Evolutionary conservation across 2,113 vertebrate species (phyloP).

Genomic region (Channa maculata): DNA sequence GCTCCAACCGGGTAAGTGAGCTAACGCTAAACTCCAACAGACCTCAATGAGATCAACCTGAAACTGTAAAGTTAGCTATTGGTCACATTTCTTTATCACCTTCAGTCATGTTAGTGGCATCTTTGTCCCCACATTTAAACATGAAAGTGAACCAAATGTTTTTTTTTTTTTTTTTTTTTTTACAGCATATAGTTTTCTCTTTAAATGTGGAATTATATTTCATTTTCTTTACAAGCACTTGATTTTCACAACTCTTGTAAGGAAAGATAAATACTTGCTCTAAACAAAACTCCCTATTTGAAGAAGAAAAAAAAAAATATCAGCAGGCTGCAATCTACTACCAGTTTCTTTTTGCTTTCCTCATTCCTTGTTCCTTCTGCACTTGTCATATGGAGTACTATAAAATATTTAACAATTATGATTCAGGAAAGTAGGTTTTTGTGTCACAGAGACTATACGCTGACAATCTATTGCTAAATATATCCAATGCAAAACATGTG

Average conservation of each 20-base stretch:
- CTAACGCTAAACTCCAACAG: too few species aligned
- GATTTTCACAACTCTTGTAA: background rate
- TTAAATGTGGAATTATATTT: too few species aligned
- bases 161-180: too few species aligned
- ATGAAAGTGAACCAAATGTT: background rate
- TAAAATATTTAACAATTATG: constrained; percentile 61
- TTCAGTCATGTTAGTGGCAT: too few species aligned
- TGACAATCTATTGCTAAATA: constrained; percentile 23
- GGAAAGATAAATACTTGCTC: background rate
- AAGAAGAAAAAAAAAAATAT: background rate
- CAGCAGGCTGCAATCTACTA: background rate
- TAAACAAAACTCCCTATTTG: background rate
- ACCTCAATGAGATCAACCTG: too few species aligned
- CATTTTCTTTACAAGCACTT: too few species aligned
- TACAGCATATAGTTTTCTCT: too few species aligned
- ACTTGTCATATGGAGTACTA: constrained; percentile 32
- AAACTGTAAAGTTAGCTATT: too few species aligned
- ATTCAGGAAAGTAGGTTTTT: constrained; percentile 62
- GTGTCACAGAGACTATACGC: constrained; percentile 48
- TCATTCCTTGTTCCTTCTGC: background rate
- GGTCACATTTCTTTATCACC: too few species aligned
- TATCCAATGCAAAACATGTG: constrained; percentile 20
- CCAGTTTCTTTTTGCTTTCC: background rate
- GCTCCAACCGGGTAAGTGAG: too few species aligned
- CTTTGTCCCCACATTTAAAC: background rate